These are phyloP conservation scores for Anagyrus pseudococci DNA, from an alignment of 2,888 invertebrate genomes.

Conservation along the genomic window DNA sequence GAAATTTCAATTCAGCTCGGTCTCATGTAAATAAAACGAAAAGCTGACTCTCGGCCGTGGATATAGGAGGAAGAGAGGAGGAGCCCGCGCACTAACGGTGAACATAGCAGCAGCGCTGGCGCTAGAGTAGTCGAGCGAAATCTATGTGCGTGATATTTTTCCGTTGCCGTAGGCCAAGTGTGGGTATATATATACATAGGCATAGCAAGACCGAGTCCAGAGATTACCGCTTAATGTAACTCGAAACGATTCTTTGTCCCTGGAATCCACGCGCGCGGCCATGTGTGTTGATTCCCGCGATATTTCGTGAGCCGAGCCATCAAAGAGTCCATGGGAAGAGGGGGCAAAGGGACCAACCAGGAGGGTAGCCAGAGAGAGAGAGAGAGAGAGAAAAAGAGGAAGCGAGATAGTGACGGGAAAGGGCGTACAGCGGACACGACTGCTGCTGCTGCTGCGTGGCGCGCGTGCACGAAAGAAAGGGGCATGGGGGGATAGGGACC, in stretches of 20 bases:
- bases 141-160: not conserved
- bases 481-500: too few relatives aligned
- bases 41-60: too few relatives aligned
- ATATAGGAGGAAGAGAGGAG: too few relatives aligned
- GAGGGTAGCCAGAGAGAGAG: not conserved
- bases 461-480: too few relatives aligned
- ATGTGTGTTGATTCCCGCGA: conserved; percentile 28
- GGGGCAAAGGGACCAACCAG: not conserved
- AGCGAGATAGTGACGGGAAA: conserved; percentile 14
- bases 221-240: conserved; percentile 29
- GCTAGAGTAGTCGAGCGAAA: too few relatives aligned
- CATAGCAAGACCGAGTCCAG: too few relatives aligned
- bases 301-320: not conserved
- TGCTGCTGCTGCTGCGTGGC: too few relatives aligned
- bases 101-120: too few relatives aligned
- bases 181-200: not conserved
- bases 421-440: conserved; percentile 5
- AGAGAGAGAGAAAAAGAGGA: not conserved
- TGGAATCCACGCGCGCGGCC: not conserved
- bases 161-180: not conserved
- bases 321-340: conserved; percentile 4
- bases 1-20: too few relatives aligned
- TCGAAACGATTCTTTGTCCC: conserved; percentile 29
- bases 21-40: too few relatives aligned
- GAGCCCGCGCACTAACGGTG: too few relatives aligned